Base-by-base conservation (phyloP, 2,888 invertebrate species). In the Leptopilina myrica region DNA sequence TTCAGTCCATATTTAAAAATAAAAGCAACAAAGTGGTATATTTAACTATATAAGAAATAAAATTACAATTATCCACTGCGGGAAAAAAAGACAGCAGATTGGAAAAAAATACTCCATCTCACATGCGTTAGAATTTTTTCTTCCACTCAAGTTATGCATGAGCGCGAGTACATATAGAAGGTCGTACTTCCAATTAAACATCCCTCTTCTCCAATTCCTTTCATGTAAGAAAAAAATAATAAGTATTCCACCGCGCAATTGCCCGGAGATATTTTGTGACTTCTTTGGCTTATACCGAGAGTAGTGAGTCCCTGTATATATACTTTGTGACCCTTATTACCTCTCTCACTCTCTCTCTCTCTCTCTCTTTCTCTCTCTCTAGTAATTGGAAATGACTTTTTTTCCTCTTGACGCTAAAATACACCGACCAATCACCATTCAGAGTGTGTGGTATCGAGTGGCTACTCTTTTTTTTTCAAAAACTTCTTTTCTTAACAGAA, bases 311-410 rank as follows among this genome's bases (percentile, higher is more conserved):
- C 26, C 26, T 69, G 53, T 49, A 69, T 53, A 69, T 53, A 69
- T 49, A 69, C 26, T 69, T 69, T 69, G 69, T 69, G 69, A 69
- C 69, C 69, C 69, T 53, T 69, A 69, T 69, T 53, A 69, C 53
- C 26, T 7, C 53, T 49, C 49, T 46, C 46, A 7, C 46, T 46
- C 46, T 11, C 46, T 46, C 46, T 49, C 11, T 12, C 49, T 49
- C 26, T 7, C 53, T 49, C 49, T n/a, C n/a, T n/a, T n/a, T 49
- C 49, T 11, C 49, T 49, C 11, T 12, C 49, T 49, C 49, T 69
- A 53, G 69, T 69, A 69, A 69, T 69, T 69, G 69, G 69, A 69
- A 69, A 69, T 69, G 49, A 69, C 69, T 69, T 69, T 69, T 69
- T 69, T 49, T 14, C 69, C 49, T 53, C 20, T 20, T 33, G 46